Evolutionary conservation across 2,797 vertebrate species (phyloP).

Genomic region (Margarornis squamiger): DNA sequence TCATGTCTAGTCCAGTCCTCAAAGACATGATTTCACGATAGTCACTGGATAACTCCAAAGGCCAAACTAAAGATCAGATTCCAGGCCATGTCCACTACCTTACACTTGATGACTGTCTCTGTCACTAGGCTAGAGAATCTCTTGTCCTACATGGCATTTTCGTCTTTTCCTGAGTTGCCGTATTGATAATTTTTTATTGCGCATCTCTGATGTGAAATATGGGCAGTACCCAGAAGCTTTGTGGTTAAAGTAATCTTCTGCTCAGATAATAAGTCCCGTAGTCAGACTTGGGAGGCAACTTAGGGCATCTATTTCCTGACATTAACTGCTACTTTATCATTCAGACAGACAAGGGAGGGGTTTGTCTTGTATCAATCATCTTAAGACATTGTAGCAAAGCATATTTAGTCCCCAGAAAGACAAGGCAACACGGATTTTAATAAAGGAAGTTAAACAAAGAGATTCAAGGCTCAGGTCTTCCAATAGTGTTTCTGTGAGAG

Average conservation of each 20-base stretch:
- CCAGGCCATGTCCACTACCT: not conserved
- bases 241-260: not conserved
- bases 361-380: not conserved
- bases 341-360: not conserved
- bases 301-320: slow-evolving; percentile 3
- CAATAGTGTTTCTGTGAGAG: not conserved
- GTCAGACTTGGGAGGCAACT: not conserved
- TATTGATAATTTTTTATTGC: not conserved
- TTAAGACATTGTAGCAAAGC: not conserved
- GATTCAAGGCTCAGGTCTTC: not conserved
- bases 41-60: not conserved
- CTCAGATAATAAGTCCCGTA: not conserved
- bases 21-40: not conserved
- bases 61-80: not conserved
- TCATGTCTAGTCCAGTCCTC: not conserved
- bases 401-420: not conserved
- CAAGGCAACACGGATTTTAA: not conserved
- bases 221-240: not conserved
- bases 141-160: not conserved
- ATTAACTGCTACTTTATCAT: not conserved
- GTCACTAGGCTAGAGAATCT: not conserved
- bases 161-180: not conserved
- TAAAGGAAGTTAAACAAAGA: not conserved
- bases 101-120: not conserved
- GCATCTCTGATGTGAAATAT: not conserved